Evolutionary conservation across 2,888 invertebrate genomes (phyloP).

Genomic region (Abrostola tripartita): DNA sequence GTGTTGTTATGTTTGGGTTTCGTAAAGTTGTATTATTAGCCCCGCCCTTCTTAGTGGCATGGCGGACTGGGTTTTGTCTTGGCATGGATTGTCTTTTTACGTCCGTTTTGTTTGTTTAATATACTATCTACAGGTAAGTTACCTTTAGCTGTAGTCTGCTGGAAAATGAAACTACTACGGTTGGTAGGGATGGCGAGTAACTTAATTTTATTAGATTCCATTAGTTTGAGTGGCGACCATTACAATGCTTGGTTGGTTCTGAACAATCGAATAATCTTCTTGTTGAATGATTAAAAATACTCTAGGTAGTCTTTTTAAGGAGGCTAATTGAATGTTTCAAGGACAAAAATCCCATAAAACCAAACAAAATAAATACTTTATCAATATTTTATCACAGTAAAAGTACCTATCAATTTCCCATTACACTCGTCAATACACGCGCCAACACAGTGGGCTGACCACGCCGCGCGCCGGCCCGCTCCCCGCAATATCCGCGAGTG

Average conservation of each 20-base stretch:
- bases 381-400: too few relatives aligned
- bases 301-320: too few relatives aligned
- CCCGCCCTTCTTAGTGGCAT: slow-evolving; percentile 83
- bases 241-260: background rate
- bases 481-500: too few relatives aligned
- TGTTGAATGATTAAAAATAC: too few relatives aligned
- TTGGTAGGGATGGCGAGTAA: slow-evolving; percentile 4
- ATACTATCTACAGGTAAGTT: slow-evolving; percentile 43
- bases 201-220: slow-evolving; percentile 7
- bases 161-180: slow-evolving; percentile 13
- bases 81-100: slow-evolving; percentile 74
- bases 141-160: slow-evolving; percentile 19
- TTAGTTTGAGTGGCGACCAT: background rate
- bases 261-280: too few relatives aligned
- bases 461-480: too few relatives aligned
- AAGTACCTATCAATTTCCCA: background rate
- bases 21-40: slow-evolving; percentile 74
- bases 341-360: too few relatives aligned
- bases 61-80: slow-evolving; percentile 78
- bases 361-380: background rate
- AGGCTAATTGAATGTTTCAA: too few relatives aligned
- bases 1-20: slow-evolving; percentile 57
- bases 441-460: too few relatives aligned
- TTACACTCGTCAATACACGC: background rate
- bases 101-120: slow-evolving; percentile 66